These are phyloP conservation scores for Hymenopus coronatus DNA, from an alignment of 2,888 invertebrate species.

Conservation along the genomic window DNA sequence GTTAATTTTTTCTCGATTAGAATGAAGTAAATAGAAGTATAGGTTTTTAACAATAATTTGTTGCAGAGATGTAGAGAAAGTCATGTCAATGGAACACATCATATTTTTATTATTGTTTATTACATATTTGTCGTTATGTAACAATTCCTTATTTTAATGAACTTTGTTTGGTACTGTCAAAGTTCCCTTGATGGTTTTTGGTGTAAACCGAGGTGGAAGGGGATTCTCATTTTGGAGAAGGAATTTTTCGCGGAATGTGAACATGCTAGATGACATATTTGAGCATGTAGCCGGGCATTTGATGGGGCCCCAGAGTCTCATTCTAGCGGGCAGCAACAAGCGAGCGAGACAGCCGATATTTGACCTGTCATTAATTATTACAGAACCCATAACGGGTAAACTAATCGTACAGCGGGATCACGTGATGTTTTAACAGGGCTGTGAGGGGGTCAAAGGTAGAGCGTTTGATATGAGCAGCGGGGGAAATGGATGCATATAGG, in stretches of 20 bases:
- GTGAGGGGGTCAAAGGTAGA: conserved; percentile 10
- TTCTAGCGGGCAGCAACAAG: background rate
- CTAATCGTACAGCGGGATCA: background rate
- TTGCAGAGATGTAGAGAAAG: too few species aligned
- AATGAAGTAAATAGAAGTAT: too few species aligned
- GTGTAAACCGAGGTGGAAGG: background rate
- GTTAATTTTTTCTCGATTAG: too few species aligned
- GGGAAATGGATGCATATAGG: background rate
- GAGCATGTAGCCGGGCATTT: background rate
- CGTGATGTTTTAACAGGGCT: background rate
- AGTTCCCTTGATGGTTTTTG: too few species aligned
- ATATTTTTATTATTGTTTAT: too few species aligned
- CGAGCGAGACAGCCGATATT: background rate
- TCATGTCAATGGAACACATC: too few species aligned
- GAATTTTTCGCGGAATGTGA: background rate
- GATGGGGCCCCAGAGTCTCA: background rate
- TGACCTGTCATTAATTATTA: conserved; percentile 18
- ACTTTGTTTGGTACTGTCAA: too few species aligned
- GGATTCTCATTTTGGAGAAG: background rate
- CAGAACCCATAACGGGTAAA: background rate
- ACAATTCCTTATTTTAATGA: too few species aligned
- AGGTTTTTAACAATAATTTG: too few species aligned
- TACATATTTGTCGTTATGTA: too few species aligned
- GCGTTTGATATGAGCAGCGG: conserved; percentile 1
- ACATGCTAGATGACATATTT: background rate